Conservation (phyloP, 1,140 invertebrate species). For the Diabrotica undecimpunctata region DNA sequence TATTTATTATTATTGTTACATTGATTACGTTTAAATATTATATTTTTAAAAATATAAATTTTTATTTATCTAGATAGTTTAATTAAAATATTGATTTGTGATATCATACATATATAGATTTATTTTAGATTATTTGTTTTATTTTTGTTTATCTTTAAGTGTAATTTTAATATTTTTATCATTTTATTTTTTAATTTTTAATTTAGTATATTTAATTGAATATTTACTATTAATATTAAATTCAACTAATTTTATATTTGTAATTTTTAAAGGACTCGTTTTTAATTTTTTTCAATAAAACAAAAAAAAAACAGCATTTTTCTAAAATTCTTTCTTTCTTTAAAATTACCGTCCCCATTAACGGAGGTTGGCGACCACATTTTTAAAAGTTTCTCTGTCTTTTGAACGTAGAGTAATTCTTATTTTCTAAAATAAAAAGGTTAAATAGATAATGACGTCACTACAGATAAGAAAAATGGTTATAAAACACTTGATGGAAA, state of each 20-base stretch:
- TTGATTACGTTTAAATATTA: conserved; percentile 58
- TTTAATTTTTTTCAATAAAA: too few species aligned
- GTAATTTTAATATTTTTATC: conserved; percentile 46
- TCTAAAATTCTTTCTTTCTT: too few species aligned
- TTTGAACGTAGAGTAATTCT: too few species aligned
- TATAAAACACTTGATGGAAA: too few species aligned
- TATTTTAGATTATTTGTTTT: conserved; percentile 54
- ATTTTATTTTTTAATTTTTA: conserved; percentile 50
- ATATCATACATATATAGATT: conserved; percentile 51
- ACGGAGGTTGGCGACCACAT: too few species aligned
- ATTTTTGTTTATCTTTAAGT: conserved; percentile 46
- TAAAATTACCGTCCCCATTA: too few species aligned
- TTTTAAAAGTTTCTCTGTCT: too few species aligned
- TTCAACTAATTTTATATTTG: conserved; percentile 50
- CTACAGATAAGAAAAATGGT: too few species aligned
- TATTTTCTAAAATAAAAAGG: too few species aligned
- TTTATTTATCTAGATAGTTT: conserved; percentile 59
- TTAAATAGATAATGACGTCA: too few species aligned
- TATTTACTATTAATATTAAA: conserved; percentile 51
- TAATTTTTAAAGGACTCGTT: too few species aligned
- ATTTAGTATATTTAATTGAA: conserved; percentile 51
- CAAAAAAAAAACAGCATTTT: too few species aligned
- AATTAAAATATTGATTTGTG: conserved; percentile 60
- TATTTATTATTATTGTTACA: conserved; percentile 59
- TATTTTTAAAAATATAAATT: conserved; percentile 54